Conservation (phyloP, 2,113 vertebrate genomes). For the Crocuta crocuta region DNA sequence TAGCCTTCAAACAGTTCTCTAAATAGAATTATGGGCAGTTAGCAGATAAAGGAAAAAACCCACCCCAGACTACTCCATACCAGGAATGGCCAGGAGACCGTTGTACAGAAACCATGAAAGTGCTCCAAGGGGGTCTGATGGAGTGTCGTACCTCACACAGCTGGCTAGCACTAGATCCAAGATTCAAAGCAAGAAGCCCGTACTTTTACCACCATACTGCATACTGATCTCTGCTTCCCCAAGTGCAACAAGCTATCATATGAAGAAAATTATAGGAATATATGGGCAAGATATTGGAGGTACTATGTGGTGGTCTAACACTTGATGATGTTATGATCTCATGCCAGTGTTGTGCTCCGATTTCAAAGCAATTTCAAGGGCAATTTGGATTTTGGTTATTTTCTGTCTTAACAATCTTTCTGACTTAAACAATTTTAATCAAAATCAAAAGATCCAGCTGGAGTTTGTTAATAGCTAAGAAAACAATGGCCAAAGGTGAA, state of each 20-base stretch:
- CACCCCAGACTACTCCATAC: background rate
- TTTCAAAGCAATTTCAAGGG: constrained; percentile 87
- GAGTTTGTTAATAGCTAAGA: constrained; percentile 94
- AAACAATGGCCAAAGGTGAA: constrained; percentile 91
- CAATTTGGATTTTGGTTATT: constrained; percentile 86
- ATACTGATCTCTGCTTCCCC: background rate
- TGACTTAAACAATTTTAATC: constrained; percentile 87
- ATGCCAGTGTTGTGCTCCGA: constrained; percentile 69
- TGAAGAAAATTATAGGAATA: background rate
- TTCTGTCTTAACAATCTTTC: constrained; percentile 80
- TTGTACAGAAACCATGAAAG: background rate
- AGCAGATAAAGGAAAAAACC: background rate
- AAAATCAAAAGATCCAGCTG: constrained; percentile 86
- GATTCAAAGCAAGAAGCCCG: background rate
- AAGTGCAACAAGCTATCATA: background rate
- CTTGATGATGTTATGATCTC: constrained; percentile 33
- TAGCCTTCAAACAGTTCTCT: background rate
- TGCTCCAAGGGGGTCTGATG: background rate
- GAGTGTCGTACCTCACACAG: background rate
- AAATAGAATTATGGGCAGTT: background rate
- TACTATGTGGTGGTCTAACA: constrained; percentile 14
- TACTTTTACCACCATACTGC: background rate
- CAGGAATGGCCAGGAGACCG: background rate
- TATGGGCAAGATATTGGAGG: background rate
- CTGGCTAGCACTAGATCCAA: background rate